These are phyloP conservation scores for Eupristina koningsbergeri DNA, from an alignment of 1,140 invertebrate species.

Conservation along the genomic window DNA sequence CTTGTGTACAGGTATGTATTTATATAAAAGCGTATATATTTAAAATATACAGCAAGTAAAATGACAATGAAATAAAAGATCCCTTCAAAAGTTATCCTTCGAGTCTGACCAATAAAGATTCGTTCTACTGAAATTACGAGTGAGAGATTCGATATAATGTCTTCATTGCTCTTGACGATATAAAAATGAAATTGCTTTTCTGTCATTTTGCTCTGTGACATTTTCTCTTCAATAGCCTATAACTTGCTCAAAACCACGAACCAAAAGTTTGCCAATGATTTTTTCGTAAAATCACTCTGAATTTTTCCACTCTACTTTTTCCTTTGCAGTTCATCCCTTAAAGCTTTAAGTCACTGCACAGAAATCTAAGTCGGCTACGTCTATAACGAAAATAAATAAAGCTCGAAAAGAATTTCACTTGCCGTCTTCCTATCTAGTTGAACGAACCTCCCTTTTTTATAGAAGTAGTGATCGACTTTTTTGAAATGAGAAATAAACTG, in stretches of 20 bases:
- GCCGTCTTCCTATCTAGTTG: slow-evolving; percentile 25
- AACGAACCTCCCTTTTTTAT: slow-evolving; percentile 5
- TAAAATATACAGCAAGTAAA: neutral
- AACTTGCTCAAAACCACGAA: neutral
- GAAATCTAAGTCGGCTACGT: neutral
- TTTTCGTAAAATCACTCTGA: slow-evolving; percentile 15
- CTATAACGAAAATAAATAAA: neutral
- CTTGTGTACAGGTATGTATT: too few relatives aligned
- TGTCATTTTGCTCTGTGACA: neutral
- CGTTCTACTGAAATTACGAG: slow-evolving; percentile 29
- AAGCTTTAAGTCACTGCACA: slow-evolving; percentile 7
- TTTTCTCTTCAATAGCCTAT: slow-evolving; percentile 6
- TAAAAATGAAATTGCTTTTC: slow-evolving; percentile 47
- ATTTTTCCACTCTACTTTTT: neutral
- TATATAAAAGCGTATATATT: neutral
- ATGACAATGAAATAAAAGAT: neutral
- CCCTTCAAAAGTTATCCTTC: neutral
- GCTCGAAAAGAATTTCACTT: slow-evolving; percentile 40
- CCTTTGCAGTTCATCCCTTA: neutral
- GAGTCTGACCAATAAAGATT: slow-evolving; percentile 19
- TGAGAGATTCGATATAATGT: slow-evolving; percentile 12
- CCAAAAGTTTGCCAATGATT: neutral
- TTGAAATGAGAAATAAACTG: slow-evolving; percentile 13
- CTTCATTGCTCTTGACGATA: slow-evolving; percentile 18
- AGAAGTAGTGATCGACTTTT: neutral